These are phyloP conservation scores for Anseranas semipalmata DNA, from an alignment of 2,113 vertebrate species.

Conservation along the genomic window DNA sequence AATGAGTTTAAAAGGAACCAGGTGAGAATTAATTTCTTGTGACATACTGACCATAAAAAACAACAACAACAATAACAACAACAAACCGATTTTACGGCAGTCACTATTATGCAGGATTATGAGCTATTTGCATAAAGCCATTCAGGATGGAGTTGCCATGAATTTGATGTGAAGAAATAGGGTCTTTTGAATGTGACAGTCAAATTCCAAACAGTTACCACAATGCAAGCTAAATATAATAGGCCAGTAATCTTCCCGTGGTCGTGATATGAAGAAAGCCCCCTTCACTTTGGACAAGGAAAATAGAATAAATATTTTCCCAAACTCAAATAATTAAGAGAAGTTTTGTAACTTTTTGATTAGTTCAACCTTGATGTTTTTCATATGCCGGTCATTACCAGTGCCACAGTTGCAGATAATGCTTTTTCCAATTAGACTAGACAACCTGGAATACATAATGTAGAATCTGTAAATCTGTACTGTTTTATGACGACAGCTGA, in stretches of 20 bases:
- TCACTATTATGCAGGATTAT: background rate
- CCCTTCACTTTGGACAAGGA: background rate
- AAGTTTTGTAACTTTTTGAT: background rate
- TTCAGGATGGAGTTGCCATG: background rate
- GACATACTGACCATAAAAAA: background rate
- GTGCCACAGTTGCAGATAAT: background rate
- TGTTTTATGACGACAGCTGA: background rate
- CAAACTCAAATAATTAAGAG: background rate
- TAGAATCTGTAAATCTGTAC: background rate
- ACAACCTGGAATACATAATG: background rate
- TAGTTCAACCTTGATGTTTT: background rate
- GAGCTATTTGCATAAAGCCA: background rate
- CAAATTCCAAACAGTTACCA: background rate
- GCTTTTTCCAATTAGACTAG: background rate
- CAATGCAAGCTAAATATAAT: background rate
- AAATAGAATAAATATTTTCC: background rate
- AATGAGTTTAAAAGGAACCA: background rate
- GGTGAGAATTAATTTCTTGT: background rate
- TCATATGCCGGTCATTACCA: background rate
- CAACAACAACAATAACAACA: background rate
- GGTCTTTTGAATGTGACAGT: background rate
- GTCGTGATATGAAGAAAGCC: background rate
- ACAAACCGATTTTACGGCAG: background rate
- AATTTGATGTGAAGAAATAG: background rate
- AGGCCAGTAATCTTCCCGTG: background rate